phyloP scores from a whole-genome alignment of 2,888 invertebrate genomes.

The Cactoblastis cactorum region DNA sequence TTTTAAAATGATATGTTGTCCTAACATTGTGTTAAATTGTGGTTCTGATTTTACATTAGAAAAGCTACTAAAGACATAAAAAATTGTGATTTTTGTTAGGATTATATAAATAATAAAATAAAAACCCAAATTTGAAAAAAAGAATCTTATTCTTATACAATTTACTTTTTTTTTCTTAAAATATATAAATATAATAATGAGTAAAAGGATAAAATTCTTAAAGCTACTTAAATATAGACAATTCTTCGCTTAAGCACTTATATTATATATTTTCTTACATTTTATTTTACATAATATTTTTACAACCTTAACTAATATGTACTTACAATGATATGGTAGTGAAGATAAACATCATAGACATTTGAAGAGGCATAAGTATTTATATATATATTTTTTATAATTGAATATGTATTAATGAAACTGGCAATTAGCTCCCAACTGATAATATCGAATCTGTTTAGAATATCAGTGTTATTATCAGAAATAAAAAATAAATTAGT shows the following conservation, averaged over 20 bases:
- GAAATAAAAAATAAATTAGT: slow-evolving; percentile 8
- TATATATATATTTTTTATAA: background rate
- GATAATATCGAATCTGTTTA: background rate
- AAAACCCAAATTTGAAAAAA: background rate
- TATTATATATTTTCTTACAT: background rate
- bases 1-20: background rate
- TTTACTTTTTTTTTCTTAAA: slow-evolving; percentile 7
- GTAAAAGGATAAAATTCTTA: background rate
- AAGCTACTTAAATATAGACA: slow-evolving; percentile 2
- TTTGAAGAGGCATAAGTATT: background rate
- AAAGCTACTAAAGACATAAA: too few relatives aligned
- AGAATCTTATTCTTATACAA: background rate
- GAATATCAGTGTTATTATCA: background rate
- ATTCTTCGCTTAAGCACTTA: background rate
- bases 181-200: slow-evolving; percentile 13
- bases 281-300: slow-evolving; percentile 3
- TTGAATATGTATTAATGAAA: background rate
- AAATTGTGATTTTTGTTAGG: too few relatives aligned
- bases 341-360: background rate
- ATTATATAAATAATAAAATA: background rate
- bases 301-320: background rate
- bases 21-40: too few relatives aligned
- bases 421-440: background rate
- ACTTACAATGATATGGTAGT: background rate
- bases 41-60: too few relatives aligned